phyloP scores from a whole-genome alignment of 2,888 invertebrate genomes.

The Lasius platythorax region DNA sequence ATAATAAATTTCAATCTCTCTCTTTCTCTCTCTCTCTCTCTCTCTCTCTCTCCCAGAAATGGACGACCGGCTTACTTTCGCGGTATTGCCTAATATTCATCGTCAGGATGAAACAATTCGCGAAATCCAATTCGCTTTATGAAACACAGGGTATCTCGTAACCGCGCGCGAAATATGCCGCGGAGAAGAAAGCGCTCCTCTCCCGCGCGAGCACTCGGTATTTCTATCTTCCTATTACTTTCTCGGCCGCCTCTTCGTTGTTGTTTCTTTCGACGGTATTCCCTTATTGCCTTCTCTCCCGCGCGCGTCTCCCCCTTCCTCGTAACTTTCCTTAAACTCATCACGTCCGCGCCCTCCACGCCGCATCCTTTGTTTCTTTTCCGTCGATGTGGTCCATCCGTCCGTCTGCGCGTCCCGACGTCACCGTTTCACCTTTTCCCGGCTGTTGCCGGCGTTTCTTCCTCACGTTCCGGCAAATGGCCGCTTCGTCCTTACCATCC shows the following conservation, averaged over 20 bases:
- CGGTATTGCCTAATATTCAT: slow-evolving; percentile 37
- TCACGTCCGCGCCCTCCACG: slow-evolving; percentile 43
- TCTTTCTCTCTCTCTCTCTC: too few relatives aligned
- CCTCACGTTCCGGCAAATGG: slow-evolving; percentile 43
- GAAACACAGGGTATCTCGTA: slow-evolving; percentile 43
- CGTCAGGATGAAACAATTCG: slow-evolving; percentile 26
- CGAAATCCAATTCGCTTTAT: slow-evolving; percentile 47
- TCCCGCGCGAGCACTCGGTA: slow-evolving; percentile 13
- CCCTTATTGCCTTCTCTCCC: slow-evolving; percentile 47
- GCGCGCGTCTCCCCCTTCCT: slow-evolving; percentile 49
- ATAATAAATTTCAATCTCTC: slow-evolving; percentile 8
- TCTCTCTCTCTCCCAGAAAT: background rate
- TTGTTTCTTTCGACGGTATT: slow-evolving; percentile 54
- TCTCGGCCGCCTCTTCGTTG: slow-evolving; percentile 55
- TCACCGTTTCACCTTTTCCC: slow-evolving; percentile 43
- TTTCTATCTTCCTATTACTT: slow-evolving; percentile 53
- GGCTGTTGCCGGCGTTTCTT: slow-evolving; percentile 39
- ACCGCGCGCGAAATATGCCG: slow-evolving; percentile 52
- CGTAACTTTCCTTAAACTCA: slow-evolving; percentile 53
- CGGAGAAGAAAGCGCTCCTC: too few relatives aligned
- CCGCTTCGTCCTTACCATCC: slow-evolving; percentile 1
- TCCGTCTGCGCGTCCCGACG: slow-evolving; percentile 33
- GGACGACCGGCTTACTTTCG: background rate
- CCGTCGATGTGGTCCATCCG: slow-evolving; percentile 37
- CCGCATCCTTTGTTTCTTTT: slow-evolving; percentile 54